Percentiles rank a stretch among this genome's conserved stretches.
Evolutionary conservation across 2,113 vertebrate genomes (phyloP).

Genomic region (Trinectes maculatus): DNA sequence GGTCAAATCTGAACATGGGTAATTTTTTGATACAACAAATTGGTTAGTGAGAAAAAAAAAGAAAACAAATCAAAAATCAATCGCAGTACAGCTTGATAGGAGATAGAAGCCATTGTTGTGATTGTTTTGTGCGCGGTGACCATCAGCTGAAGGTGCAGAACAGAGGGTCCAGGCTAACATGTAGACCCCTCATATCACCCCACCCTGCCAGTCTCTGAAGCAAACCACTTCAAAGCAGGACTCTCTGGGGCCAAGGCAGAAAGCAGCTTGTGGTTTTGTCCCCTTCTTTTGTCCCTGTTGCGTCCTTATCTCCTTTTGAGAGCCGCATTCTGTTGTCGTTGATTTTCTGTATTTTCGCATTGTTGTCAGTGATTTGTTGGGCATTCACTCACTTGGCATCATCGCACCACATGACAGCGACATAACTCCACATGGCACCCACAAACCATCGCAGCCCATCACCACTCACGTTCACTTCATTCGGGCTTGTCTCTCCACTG

Average conservation of each 20-base stretch:
- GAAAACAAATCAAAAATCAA: slow-evolving; percentile 18
- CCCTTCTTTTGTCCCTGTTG: slow-evolving; percentile 50
- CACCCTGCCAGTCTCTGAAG: slow-evolving; percentile 46
- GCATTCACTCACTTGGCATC: slow-evolving; percentile 68
- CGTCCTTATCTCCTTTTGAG: slow-evolving; percentile 48
- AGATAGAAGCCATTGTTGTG: slow-evolving; percentile 43
- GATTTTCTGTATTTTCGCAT: slow-evolving; percentile 72
- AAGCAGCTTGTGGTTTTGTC: slow-evolving; percentile 71
- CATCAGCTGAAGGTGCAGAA: slow-evolving; percentile 52
- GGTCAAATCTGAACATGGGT: slow-evolving; percentile 11
- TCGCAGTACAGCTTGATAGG: slow-evolving; percentile 48
- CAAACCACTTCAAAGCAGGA: slow-evolving; percentile 79
- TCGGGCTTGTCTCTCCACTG: slow-evolving; percentile 73
- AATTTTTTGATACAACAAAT: too few relatives aligned
- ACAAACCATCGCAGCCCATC: slow-evolving; percentile 63
- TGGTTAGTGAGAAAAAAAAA: slow-evolving; percentile 1
- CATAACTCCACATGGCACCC: slow-evolving; percentile 55
- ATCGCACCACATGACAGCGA: slow-evolving; percentile 47
- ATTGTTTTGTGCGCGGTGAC: slow-evolving; percentile 52
- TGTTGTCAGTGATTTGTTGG: slow-evolving; percentile 75
- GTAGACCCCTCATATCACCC: neutral
- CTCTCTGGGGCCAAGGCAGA: slow-evolving; percentile 60
- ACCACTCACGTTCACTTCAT: slow-evolving; percentile 65
- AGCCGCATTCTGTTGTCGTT: slow-evolving; percentile 70
- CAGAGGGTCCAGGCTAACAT: slow-evolving; percentile 13